Conservation (phyloP, 2,797 vertebrate genomes). For the Spea hammondii region DNA sequence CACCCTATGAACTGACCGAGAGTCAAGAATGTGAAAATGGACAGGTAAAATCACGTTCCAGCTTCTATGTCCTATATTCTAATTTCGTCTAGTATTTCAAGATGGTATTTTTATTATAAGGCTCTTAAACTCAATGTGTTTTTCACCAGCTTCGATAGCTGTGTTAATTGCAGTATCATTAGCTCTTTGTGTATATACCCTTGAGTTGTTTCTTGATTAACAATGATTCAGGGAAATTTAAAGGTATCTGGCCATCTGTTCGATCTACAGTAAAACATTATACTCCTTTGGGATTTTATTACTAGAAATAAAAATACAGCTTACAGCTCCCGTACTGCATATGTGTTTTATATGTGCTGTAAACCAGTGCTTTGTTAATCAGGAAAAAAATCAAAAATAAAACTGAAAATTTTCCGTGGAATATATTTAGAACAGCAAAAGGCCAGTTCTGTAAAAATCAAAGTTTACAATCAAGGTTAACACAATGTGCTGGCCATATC, state of each 20-base stretch:
- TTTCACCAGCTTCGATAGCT: conserved; percentile 60
- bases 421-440: conserved; percentile 15
- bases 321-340: conserved; percentile 54
- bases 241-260: conserved; percentile 64
- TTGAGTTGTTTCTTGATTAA: conserved; percentile 67
- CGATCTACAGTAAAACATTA: conserved; percentile 60
- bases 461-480: conserved; percentile 1
- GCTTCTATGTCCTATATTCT: neutral
- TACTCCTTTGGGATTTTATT: conserved; percentile 56
- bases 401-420: conserved; percentile 25
- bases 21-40: conserved; percentile 94
- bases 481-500: conserved; percentile 1
- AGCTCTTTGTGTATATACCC: conserved; percentile 59
- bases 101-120: conserved; percentile 1
- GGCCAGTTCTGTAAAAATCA: neutral
- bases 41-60: conserved; percentile 75
- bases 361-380: conserved; percentile 51
- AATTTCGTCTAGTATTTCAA: conserved; percentile 6
- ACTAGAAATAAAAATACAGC: conserved; percentile 55
- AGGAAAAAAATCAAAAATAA: neutral
- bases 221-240: conserved; percentile 60
- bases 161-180: conserved; percentile 64
- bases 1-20: conserved; percentile 88
- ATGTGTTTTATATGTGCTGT: conserved; percentile 42
- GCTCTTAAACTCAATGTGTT: conserved; percentile 40